Evolutionary conservation across 2,113 vertebrate species (phyloP), one percentile per base, ranked within the genome.

Genomic region (Lutjanus erythropterus): DNA sequence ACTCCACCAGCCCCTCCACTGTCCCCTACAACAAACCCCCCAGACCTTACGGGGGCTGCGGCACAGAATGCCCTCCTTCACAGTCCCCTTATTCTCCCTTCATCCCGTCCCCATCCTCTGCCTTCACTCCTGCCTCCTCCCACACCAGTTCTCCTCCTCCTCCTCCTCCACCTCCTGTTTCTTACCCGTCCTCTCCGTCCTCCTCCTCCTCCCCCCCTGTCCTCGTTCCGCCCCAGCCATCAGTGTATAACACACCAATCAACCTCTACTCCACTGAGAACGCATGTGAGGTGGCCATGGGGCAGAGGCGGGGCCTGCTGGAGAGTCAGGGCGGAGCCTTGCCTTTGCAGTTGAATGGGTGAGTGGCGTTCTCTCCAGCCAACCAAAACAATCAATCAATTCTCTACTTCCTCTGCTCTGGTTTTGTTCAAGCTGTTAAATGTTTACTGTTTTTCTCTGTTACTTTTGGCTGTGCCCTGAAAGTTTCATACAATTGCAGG

Each of bases 91-190:
- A 94, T 84, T 76, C 95, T 87, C 95, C 96, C 68, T 96, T 96
- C 92, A 97, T 98, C 88, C 96, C 96, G 31, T 97, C 97, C 65
- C 95, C 96, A 0, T 96, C 96, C 81, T 98, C 97, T 0, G 96
- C 97, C 92, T 98, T 98, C 93, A 74, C 93, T 77, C 86, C 83
- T 71, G 21, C 90, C 91, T 37, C 71, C 91, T 72, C 81, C 72
- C 12, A 83, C 53, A 44, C 71, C 55, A 71, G 65, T 71, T 70
- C 61, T 92, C 71, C 61, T 92, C 47, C 55, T 44, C 62, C 77
- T n/a, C 84, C 81, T 23, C 73, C 91, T 86, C 86, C 85, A 25
- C 81, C 88, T 82, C 86, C 81, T 18, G 93, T 92, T 79, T 50
- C 71, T 93, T 93, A 82, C 91, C 94, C 94, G 81, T 73, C 88